Evolutionary conservation across 2,113 vertebrate species (phyloP), one percentile per base, ranked within the genome.

Genomic region (Aspidoscelis tigris): DNA sequence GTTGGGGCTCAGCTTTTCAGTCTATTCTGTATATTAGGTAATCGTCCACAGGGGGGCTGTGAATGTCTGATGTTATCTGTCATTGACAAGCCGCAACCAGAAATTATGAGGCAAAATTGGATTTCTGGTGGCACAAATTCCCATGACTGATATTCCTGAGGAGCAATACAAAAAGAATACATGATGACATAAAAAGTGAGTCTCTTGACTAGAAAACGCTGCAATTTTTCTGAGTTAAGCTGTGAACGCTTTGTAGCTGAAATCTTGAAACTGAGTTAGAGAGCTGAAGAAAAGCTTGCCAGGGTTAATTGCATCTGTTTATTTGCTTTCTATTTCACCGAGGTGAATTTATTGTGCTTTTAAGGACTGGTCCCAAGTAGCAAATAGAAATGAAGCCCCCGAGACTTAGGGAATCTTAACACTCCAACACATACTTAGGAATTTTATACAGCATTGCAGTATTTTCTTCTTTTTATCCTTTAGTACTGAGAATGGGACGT

Each of bases 401-500:
- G 76, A 84, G 68, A 44, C 20, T 22, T n/a, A 33, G 55, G 68
- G 66, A 71, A 44, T 78, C 68, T 41, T 84, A 78, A 78, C 55
- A 47, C 58, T 70, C 39, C 41, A 64, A 71, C 20, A 84, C 26
- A 61, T 64, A 71, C 50, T 47, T 33, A 47, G 39, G 65, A 33
- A 71, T 71, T 78, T 71, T 84, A 84, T 84, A 71, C n/a, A 58
- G 47, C 65, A 77, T 55, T 47, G 76, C 74, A 76, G 69, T 64
- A 55, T 71, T 72, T 70, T 53, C 47, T n/a, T 43, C 70, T 22
- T n/a, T 82, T 20, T 74, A 61, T 74, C 39, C 41, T 43, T 9
- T 20, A 73, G 41, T 64, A 64, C 53, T 81, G 80, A 53, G 80
- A 73, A 55, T 61, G 72, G 8, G 61, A 43, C 26, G 10, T 61